Evolutionary conservation across 2,888 invertebrate species (phyloP).

Genomic region (Itoplectis maculator): DNA sequence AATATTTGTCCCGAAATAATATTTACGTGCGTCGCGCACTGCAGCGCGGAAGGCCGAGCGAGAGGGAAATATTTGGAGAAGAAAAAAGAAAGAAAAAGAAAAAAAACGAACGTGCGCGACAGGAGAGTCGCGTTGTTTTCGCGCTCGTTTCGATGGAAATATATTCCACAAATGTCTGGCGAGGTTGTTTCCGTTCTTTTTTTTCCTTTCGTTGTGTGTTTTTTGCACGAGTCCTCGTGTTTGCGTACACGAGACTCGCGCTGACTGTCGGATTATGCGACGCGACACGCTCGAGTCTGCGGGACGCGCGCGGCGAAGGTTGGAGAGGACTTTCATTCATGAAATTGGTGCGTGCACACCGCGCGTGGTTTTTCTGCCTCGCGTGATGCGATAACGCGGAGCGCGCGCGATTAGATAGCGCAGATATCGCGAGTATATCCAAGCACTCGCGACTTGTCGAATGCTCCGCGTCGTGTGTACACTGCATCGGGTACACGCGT

Average conservation of each 20-base stretch:
- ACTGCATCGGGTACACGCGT: background rate
- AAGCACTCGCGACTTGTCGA: background rate
- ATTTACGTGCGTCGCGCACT: slow-evolving; percentile 29
- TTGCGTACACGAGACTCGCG: background rate
- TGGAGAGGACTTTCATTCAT: slow-evolving; percentile 48
- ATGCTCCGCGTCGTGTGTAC: background rate
- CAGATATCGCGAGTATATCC: slow-evolving; percentile 34
- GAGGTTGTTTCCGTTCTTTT: background rate
- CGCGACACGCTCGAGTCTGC: background rate
- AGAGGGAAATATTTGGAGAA: background rate
- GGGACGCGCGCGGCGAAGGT: background rate
- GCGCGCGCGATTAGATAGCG: slow-evolving; percentile 47
- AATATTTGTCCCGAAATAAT: slow-evolving; percentile 55
- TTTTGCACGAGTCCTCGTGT: background rate
- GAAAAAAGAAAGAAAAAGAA: no score
- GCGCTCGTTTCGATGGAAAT: background rate
- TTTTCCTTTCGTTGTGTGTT: no score
- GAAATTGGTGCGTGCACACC: slow-evolving; percentile 25
- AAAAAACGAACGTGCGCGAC: background rate
- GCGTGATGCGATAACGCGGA: slow-evolving; percentile 16
- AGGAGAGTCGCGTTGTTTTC: slow-evolving; percentile 16
- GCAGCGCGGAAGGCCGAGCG: slow-evolving; percentile 1
- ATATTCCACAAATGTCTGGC: background rate
- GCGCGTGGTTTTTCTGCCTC: slow-evolving; percentile 4
- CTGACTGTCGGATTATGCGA: slow-evolving; percentile 5